Conservation (phyloP, 2,797 vertebrate species). For the Bradypodion pumilum region DNA sequence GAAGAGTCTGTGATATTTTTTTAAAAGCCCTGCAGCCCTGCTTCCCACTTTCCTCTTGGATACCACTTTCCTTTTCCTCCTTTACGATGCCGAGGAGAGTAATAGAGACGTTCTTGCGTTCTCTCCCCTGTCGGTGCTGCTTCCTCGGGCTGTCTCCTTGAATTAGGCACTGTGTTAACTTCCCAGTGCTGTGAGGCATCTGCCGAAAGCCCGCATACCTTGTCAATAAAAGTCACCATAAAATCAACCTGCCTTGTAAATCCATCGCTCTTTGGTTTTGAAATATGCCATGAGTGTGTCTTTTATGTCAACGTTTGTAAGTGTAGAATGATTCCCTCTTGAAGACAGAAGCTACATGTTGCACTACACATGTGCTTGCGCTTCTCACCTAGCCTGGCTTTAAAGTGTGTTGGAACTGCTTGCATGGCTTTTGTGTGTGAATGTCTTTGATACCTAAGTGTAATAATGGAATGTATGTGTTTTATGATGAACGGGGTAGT, state of each 20-base stretch:
- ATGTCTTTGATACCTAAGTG: neutral
- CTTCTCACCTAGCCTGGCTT: slow-evolving; percentile 47
- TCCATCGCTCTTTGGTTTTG: slow-evolving; percentile 79
- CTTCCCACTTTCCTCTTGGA: slow-evolving; percentile 62
- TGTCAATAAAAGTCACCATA: slow-evolving; percentile 83
- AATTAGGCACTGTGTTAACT: slow-evolving; percentile 86
- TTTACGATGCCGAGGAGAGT: slow-evolving; percentile 83
- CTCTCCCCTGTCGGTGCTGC: slow-evolving; percentile 79
- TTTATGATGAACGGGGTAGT: slow-evolving; percentile 20
- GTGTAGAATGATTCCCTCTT: slow-evolving; percentile 66
- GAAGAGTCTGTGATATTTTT: neutral
- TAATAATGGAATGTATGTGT: fast-evolving
- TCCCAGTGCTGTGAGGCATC: slow-evolving; percentile 79
- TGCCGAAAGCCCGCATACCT: slow-evolving; percentile 79
- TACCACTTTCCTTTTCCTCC: slow-evolving; percentile 71
- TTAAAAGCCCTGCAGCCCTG: neutral
- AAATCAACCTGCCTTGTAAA: slow-evolving; percentile 85
- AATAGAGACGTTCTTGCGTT: slow-evolving; percentile 82
- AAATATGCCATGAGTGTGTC: slow-evolving; percentile 77
- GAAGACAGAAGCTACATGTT: slow-evolving; percentile 64
- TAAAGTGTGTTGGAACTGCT: slow-evolving; percentile 38
- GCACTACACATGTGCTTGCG: slow-evolving; percentile 25
- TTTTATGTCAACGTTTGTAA: slow-evolving; percentile 71
- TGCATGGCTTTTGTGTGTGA: slow-evolving; percentile 15
- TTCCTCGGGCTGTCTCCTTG: slow-evolving; percentile 85